A percentile compares a stretch with the other conserved stretches of the same genome.
These are phyloP conservation scores for Berghia stephanieae DNA, from an alignment of 1,140 invertebrate species.

Conservation along the genomic window DNA sequence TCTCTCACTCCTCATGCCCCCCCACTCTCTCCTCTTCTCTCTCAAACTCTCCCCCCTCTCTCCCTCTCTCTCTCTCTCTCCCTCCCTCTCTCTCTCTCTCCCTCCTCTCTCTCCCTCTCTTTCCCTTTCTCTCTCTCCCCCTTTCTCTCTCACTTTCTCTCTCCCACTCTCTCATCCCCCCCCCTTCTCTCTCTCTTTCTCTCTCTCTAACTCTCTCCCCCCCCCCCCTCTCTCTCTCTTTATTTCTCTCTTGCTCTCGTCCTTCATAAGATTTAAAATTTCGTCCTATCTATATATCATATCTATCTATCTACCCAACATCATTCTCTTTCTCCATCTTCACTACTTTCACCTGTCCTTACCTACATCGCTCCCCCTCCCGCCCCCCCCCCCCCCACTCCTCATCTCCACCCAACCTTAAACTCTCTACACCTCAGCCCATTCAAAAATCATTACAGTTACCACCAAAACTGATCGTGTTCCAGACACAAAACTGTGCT, in stretches of 20 bases:
- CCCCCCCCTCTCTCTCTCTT: conserved; percentile 6
- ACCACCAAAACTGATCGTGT: no score
- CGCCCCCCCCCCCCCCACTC: not conserved
- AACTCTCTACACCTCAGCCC: no score
- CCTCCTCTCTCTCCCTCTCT: no score
- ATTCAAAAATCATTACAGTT: no score
- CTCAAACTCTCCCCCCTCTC: not conserved
- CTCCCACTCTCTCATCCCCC: no score
- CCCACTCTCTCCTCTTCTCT: not conserved
- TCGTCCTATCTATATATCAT: not conserved
- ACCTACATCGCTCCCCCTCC: not conserved
- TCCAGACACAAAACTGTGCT: no score
- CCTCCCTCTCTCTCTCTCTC: not conserved
- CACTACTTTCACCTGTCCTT: not conserved
- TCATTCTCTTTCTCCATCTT: not conserved
- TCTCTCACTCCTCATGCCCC: not conserved
- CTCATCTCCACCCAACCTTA: no score
- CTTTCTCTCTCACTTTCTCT: no score
- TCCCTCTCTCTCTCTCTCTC: conserved; percentile 9
- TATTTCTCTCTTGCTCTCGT: not conserved
- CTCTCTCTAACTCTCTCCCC: no score
- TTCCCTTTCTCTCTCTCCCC: not conserved
- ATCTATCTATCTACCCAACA: not conserved
- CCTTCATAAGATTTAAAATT: not conserved
- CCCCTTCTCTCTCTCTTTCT: not conserved